Base-by-base conservation (phyloP, 2,797 vertebrate species). In the Argya squamiceps region DNA sequence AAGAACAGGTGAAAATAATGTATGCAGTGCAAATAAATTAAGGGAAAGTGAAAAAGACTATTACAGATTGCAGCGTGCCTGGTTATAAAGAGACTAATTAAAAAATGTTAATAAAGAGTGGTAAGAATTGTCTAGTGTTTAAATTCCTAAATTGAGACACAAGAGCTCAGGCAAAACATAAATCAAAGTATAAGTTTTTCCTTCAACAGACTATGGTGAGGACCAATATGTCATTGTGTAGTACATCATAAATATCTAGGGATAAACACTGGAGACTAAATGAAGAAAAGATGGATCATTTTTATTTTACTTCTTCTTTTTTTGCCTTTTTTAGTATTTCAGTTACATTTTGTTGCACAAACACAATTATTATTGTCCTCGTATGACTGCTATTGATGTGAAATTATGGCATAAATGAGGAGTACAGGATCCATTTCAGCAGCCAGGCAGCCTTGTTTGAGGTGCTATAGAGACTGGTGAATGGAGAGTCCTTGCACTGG, bases 221-320 rank as follows among this genome's bases (percentile, higher is more conserved):
- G 90, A 70, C 65, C 22, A 36, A 52, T 76, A 63, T 24, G 44
- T 24, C 79, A 36, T 70, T 89, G 41, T 53, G 52, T 53, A 80
- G 52, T 36, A 65, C 60, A 58, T 77, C 59, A 71, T 67, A 93
- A 90, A 87, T 70, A 87, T 71, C 89, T 79, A 68, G 56, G 37
- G 32, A 82, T 89, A 90, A 88, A 80, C 67, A 83, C 34, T 58
- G 46, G 84, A 93, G 77, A 93, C 85, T n/a, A 46, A 63, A 85
- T 76, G 56, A 91, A 86, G 63, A 88, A 78, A 90, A 71, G 58
- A 83, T 64, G 65, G 68, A 92, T 79, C 9, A 52, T 90, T 94
- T 96, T 82, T 92, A 83, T 91, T 93, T 95, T 93, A 81, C 67
- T 11, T 69, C 23, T 11, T 69, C 26, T 71, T 95, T 86, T 78